A percentile compares a stretch with the other conserved stretches of the same genome.
Conservation (phyloP, 2,113 vertebrate genomes). For the Isichthys henryi region DNA sequence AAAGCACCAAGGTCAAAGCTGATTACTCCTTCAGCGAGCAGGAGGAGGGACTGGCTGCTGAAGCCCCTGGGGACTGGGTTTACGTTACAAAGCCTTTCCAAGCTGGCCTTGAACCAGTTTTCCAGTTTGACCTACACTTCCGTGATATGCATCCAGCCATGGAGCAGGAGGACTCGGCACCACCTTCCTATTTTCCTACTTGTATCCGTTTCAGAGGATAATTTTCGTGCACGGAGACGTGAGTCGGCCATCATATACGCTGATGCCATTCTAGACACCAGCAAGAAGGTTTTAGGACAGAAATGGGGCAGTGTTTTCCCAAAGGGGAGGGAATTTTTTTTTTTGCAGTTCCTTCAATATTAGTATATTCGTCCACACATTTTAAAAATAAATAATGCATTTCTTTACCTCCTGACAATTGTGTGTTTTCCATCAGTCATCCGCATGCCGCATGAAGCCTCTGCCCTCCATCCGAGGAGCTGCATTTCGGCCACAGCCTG, state of each 20-base stretch:
- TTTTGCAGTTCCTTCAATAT: not conserved
- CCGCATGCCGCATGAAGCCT: too few relatives aligned
- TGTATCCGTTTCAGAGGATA: not conserved
- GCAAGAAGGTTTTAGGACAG: not conserved
- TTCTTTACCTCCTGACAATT: not conserved
- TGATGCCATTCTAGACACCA: not conserved
- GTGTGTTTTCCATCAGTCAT: not conserved
- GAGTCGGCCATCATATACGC: not conserved
- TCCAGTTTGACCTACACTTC: not conserved
- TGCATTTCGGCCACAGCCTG: not conserved
- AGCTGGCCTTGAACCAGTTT: conserved; percentile 6
- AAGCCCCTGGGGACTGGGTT: not conserved
- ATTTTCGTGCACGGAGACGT: not conserved
- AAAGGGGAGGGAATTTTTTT: not conserved
- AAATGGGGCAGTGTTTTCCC: not conserved
- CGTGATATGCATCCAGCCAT: not conserved
- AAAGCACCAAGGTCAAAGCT: not conserved
- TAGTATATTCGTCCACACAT: not conserved
- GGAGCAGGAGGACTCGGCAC: not conserved
- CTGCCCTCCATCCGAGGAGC: not conserved
- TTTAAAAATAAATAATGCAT: not conserved
- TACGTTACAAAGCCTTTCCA: not conserved
- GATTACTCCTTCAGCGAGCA: not conserved
- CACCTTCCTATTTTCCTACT: not conserved
- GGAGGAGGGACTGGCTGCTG: not conserved